Base-by-base conservation (phyloP, 2,888 invertebrate species). In the Aplocera efformata region DNA sequence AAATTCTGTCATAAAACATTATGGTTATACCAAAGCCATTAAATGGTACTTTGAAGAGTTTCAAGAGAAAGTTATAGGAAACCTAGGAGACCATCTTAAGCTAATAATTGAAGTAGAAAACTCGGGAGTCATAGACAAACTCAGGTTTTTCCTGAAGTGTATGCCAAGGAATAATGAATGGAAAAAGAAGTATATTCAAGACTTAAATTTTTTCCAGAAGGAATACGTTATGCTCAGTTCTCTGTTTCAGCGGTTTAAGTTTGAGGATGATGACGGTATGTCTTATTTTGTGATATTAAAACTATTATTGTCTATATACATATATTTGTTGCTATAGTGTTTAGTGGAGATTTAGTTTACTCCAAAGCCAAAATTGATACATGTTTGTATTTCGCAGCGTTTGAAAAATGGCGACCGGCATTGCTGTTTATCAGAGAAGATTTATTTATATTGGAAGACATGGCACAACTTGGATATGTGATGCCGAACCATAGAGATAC, bases 61-160 rank as follows among this genome's bases (percentile, higher is more conserved):
- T 55, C 49, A 73, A 0, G 63, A 76, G n/a, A 65, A 71, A 52
- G 32, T 80, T 1, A 58, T 83, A 10, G 86, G 84, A 6, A 79
- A 79, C 53, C 63, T 84, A 21, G 81, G 83, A 25, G 85, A 88
- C 37, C 82, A 88, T 55, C 56, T 85, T 6, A 74, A 65, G 35
- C 53, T 86, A 13, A 61, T 48, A 20, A 50, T 81, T 23, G 52
- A 65, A 35, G 67, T 68, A 6, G 60, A 69, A 32, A 27, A 29
- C 1, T 40, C 63, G 10, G 64, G 56, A 11, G 37, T 41, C 3
- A 52, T 38, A 20, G 53, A 62, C 1, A 54, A 61, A n/a, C 38
- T 77, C 0, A 63, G 62, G 10, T 89, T 91, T 45, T 93, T 93
- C 57, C 72, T 91, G 0, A 93, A 93, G 66, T 81, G 88, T 5